Base-by-base conservation (phyloP, 1,140 invertebrate genomes). In the Brachionus koreanus region DNA sequence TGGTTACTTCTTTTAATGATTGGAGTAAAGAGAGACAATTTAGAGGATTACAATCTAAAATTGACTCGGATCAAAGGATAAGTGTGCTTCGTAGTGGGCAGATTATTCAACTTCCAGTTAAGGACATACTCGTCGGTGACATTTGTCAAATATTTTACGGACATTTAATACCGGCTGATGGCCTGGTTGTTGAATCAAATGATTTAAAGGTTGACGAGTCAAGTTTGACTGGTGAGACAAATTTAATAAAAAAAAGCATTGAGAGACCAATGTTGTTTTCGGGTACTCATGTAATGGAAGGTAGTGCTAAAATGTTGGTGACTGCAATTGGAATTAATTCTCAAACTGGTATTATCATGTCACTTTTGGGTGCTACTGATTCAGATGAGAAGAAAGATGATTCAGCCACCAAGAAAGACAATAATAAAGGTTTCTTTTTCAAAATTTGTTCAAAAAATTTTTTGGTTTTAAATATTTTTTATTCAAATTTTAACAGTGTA, bases 271-370 rank as follows among this genome's bases (percentile, higher is more conserved):
- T 92, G 96, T 98, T 93, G 92, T 99, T 85, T 92, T 98, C 84
- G 93, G 97, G 97, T 85, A 99, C 97, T 74, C 97, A 99, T 90
- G 96, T 99, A 63, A 99, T 99, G 98, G 98, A 99, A 90, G 98
- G 98, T 72, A 98, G 96, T 85, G 98, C 97, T 39, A 98, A 98
- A 90, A 98, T 99, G 94, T 88, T 99, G 85, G 96, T 99, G 63
- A 94, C 95, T 43, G 98, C 97, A 49, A 97, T 99, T 35, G 98
- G 98, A 86, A 93, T 98, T 65, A 98, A 98, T 89, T 99, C 97
- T 2, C 98, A 99, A 88, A 97, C 97, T 75, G 98, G 98, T 88
- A 99, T 99, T 86, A 99, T 99, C 86, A 98, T 99, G 89, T 97
- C 96, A 6, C 91, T 99, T 2, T 91, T 99, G 83, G 97, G 97